Evolutionary conservation across 2,113 vertebrate species (phyloP), one percentile per base, ranked within the genome.

Genomic region (Todiramphus chloris): DNA sequence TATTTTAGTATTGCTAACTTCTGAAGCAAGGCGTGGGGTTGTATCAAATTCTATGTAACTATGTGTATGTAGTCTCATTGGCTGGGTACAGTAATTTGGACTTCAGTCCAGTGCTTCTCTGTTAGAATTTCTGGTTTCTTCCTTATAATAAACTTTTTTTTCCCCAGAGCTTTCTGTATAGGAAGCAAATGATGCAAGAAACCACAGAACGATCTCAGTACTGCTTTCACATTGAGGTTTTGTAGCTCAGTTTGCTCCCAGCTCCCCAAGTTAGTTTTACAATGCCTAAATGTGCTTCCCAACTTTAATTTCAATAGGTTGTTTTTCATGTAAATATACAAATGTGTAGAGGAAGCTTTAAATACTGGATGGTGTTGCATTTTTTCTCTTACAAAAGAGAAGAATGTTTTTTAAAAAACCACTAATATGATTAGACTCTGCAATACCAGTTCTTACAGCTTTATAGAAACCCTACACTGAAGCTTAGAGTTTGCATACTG

Each of bases 171-270:
- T 69, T 78, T 91, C n/a, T 84, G 3, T 70, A 12, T 68, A 64
- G 50, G 11, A 50, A 58, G 2, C 73, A 53, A 35, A 28, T 0
- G 0, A 44, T 58, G 46, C 21, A 81, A 63, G 39, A 72, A 82
- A 93, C 21, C 9, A 9, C 81, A 81, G 12, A 81, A 62, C 5
- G 68, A 60, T 28, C 15, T 72, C 48, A 64, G 23, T 68, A 27
- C 13, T 31, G 18, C n/a, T 89, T 78, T 84, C 62, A 13, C 23
- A 11, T 18, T 21, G 25, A 74, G 25, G 4, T 75, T 89, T 78
- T 82, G 16, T 81, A 87, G 13, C 10, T 83, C 74, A n/a, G 9
- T 62, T 72, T 90, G n/a, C 19, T 95, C 28, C 25, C 7, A 56
- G 48, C 16, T 79, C 33, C 16, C 16, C 5, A 20, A 1, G 16